These are phyloP conservation scores for Herpetotheres cachinnans DNA, from an alignment of 2,113 vertebrate genomes.

Conservation along the genomic window DNA sequence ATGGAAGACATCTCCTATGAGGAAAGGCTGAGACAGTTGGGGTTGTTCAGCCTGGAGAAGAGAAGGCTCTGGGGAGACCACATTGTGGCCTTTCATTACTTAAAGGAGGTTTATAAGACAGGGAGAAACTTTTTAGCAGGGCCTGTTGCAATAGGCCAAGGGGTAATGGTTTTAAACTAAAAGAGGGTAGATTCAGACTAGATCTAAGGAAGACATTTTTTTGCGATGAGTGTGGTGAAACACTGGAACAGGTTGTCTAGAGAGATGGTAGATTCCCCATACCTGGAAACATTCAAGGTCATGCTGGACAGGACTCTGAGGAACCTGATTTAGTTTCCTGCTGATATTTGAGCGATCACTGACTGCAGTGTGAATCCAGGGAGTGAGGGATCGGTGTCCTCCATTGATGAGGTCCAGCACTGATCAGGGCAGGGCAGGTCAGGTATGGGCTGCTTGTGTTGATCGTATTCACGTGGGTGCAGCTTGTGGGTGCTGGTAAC, in stretches of 20 bases:
- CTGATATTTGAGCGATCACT: not conserved
- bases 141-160: not conserved
- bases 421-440: not conserved
- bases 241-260: not conserved
- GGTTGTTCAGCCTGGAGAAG: not conserved
- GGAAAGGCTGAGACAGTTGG: not conserved
- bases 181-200: not conserved
- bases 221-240: not conserved
- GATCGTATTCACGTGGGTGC: not conserved
- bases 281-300: not conserved
- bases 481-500: not conserved
- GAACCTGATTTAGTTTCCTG: fast-evolving
- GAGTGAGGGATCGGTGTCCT: fast-evolving
- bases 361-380: not conserved
- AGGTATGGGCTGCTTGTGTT: not conserved
- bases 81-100: not conserved
- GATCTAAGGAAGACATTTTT: not conserved
- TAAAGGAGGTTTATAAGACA: not conserved
- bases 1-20: no score
- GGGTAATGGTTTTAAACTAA: not conserved
- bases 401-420: not conserved
- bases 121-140: not conserved
- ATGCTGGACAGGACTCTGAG: not conserved
- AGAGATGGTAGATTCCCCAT: not conserved
- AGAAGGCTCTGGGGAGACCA: not conserved